Evolutionary conservation across 2,888 invertebrate species (phyloP).

Genomic region (Coelogynopora nodosa): DNA sequence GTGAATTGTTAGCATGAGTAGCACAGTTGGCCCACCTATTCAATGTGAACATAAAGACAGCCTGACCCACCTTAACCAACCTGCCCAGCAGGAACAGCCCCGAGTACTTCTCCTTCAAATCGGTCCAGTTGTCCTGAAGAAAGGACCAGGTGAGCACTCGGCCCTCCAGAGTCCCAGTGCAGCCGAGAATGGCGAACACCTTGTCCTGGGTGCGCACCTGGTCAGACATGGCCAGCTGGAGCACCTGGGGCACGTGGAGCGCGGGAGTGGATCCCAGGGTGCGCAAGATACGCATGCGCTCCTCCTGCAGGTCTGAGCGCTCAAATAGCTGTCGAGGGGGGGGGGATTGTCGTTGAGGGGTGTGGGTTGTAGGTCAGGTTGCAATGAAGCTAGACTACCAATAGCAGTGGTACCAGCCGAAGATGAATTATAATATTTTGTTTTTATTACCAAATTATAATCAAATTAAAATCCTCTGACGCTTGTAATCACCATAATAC

Average conservation of each 20-base stretch:
- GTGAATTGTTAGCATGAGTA: too few relatives aligned
- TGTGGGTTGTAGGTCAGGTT: too few relatives aligned
- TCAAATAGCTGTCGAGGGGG: constrained; percentile 54
- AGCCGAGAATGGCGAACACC: constrained; percentile 80
- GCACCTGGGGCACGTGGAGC: constrained; percentile 70
- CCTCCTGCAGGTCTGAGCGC: constrained; percentile 82
- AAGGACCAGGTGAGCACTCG: constrained; percentile 84
- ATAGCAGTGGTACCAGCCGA: too few relatives aligned
- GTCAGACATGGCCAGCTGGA: constrained; percentile 65
- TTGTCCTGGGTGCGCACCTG: constrained; percentile 87
- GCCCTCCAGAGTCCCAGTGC: constrained; percentile 75
- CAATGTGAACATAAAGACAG: too few relatives aligned
- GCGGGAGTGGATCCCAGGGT: constrained; percentile 77
- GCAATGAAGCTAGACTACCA: too few relatives aligned
- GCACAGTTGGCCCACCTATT: too few relatives aligned
- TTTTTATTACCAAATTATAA: too few relatives aligned
- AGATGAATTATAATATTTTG: too few relatives aligned
- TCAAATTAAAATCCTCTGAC: too few relatives aligned
- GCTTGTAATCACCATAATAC: too few relatives aligned
- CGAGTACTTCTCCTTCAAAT: constrained; percentile 73
- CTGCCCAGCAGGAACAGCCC: constrained; percentile 76
- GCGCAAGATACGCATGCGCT: constrained; percentile 72
- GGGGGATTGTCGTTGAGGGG: too few relatives aligned
- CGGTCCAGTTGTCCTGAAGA: constrained; percentile 77
- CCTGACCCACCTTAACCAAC: constrained; percentile 71